Evolutionary conservation across 2,888 invertebrate genomes (phyloP).

Genomic region (Mactromeris polynyma): DNA sequence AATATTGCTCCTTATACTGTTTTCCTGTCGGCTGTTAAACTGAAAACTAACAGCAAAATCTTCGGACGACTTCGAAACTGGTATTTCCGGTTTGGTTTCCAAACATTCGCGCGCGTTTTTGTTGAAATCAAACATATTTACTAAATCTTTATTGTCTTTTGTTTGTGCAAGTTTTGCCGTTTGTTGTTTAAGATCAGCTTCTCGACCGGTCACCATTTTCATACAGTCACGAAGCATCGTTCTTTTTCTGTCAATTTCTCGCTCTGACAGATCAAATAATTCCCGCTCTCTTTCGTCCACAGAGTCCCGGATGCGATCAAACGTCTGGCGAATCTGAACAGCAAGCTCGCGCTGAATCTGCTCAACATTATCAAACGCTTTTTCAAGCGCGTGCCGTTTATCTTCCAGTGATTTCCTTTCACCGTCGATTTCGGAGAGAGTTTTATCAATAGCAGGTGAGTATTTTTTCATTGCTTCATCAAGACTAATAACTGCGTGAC

Average conservation of each 20-base stretch:
- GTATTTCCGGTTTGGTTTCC: constrained; percentile 75
- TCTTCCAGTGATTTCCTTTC: constrained; percentile 75
- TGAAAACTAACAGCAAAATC: constrained; percentile 82
- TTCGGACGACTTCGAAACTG: constrained; percentile 76
- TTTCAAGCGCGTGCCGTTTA: constrained; percentile 77
- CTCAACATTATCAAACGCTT: constrained; percentile 79
- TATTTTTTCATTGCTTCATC: constrained; percentile 84
- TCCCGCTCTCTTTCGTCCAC: constrained; percentile 82
- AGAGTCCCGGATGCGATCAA: constrained; percentile 80
- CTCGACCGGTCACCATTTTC: constrained; percentile 74
- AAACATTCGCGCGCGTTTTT: constrained; percentile 78
- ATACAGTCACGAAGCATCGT: constrained; percentile 78
- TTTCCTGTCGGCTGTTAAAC: constrained; percentile 80
- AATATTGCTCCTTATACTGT: constrained; percentile 77
- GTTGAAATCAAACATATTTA: constrained; percentile 81
- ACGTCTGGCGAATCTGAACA: constrained; percentile 79
- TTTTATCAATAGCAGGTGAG: constrained; percentile 81
- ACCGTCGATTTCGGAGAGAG: constrained; percentile 74
- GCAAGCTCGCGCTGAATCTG: constrained; percentile 81
- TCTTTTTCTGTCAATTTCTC: constrained; percentile 81
- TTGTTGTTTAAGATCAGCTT: constrained; percentile 74
- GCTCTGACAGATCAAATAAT: constrained; percentile 79
- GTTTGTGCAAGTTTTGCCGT: constrained; percentile 76
- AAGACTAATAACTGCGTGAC: constrained; percentile 82
- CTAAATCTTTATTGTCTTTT: constrained; percentile 79